Evolutionary conservation across 2,113 vertebrate genomes (phyloP).

Genomic region (Menura novaehollandiae): DNA sequence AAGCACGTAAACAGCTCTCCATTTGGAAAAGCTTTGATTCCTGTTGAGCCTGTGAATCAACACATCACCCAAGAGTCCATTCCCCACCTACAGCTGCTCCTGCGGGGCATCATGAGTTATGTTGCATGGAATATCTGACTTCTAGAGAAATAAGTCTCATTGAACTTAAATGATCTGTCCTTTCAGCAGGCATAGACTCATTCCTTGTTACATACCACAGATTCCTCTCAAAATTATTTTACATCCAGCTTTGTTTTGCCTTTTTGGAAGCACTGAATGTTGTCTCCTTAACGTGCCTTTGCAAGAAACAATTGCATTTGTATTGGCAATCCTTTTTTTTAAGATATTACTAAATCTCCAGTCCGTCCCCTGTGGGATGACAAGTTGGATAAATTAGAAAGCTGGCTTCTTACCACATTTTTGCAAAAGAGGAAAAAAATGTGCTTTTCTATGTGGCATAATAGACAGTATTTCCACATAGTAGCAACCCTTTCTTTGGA

Average conservation of each 20-base stretch:
- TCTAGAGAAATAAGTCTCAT: neutral
- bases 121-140: neutral
- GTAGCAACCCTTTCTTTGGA: neutral
- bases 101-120: neutral
- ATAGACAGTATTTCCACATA: conserved; percentile 34
- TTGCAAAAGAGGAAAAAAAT: conserved; percentile 40
- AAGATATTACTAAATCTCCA: conserved; percentile 26
- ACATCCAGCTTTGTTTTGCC: neutral
- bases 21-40: neutral
- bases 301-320: conserved; percentile 17
- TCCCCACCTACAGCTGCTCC: neutral
- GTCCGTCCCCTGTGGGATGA: neutral
- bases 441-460: conserved; percentile 31
- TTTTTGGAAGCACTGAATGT: neutral
- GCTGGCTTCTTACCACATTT: conserved; percentile 9
- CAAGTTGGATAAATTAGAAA: conserved; percentile 22
- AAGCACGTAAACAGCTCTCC: neutral
- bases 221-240: neutral
- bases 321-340: neutral
- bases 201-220: neutral
- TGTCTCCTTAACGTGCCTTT: neutral
- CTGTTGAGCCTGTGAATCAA: neutral
- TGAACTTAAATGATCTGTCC: neutral
- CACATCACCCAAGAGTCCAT: conserved; percentile 1
- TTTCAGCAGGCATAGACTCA: neutral